Conservation (phyloP, 1,140 invertebrate genomes). For the Coptotermes formosanus region DNA sequence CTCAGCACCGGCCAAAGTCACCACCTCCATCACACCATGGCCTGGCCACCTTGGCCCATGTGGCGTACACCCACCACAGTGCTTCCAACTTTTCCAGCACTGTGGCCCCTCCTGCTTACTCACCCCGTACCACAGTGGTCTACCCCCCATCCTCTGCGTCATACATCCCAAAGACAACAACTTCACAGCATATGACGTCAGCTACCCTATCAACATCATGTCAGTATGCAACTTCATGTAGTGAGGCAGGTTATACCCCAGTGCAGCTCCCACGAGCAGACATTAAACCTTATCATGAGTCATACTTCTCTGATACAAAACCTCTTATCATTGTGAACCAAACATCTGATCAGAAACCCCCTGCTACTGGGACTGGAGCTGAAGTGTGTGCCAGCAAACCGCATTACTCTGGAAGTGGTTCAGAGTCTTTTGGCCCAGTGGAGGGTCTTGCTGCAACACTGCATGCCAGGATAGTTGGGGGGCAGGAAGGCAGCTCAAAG, state of each 20-base stretch:
- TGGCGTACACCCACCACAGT: constrained; percentile 43
- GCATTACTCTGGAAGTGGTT: neutral
- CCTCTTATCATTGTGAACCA: constrained; percentile 45
- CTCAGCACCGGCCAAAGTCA: constrained; percentile 30
- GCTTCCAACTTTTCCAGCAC: constrained; percentile 36
- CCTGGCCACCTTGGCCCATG: constrained; percentile 57
- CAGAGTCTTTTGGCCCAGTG: constrained; percentile 42
- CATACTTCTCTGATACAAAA: constrained; percentile 65
- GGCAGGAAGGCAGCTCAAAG: constrained; percentile 39
- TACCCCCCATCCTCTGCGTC: constrained; percentile 41
- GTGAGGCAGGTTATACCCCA: constrained; percentile 56
- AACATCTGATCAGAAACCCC: constrained; percentile 25
- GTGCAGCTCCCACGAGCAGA: constrained; percentile 64
- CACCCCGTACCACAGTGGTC: constrained; percentile 44
- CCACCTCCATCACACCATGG: constrained; percentile 41
- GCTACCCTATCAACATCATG: constrained; percentile 16
- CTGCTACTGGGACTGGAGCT: neutral
- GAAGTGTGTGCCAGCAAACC: neutral
- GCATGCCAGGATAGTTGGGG: constrained; percentile 71
- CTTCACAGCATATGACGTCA: neutral
- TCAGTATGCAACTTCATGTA: constrained; percentile 41
- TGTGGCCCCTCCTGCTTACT: constrained; percentile 32
- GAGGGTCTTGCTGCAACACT: constrained; percentile 77
- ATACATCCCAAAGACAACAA: neutral
- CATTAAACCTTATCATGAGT: constrained; percentile 70